A percentile compares a stretch with the other conserved stretches of the same genome.
phyloP scores from a whole-genome alignment of 2,888 invertebrate species.

The Griposia aprilina region DNA sequence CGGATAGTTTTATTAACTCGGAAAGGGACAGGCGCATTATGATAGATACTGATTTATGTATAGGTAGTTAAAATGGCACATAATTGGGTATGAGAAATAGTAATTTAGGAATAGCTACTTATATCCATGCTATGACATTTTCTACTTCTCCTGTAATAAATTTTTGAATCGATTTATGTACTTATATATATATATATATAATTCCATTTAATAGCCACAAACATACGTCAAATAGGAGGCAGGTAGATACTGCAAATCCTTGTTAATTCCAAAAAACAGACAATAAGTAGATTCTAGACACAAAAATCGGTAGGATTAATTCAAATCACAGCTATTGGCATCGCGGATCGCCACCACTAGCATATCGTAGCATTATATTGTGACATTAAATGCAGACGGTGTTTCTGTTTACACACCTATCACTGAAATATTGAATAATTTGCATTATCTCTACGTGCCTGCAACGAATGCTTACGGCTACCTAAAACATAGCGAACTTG shows the following conservation, averaged over 20 bases:
- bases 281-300: background rate
- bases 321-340: background rate
- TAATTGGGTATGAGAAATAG: background rate
- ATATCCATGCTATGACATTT: background rate
- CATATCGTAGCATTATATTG: background rate
- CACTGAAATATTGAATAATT: conserved; percentile 28
- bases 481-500: conserved; percentile 21
- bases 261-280: background rate
- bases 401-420: conserved; percentile 1
- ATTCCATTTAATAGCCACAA: background rate
- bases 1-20: conserved; percentile 13
- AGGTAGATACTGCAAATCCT: background rate
- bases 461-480: conserved; percentile 26
- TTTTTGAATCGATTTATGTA: background rate
- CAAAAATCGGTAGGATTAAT: conserved; percentile 1
- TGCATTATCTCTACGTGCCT: conserved; percentile 42
- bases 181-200: too few relatives aligned
- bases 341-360: background rate
- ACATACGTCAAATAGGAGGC: background rate
- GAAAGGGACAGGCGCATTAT: background rate
- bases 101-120: background rate
- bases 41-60: background rate
- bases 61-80: background rate
- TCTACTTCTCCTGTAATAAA: background rate
- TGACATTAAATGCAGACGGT: background rate